Evolutionary conservation across 2,797 vertebrate genomes (phyloP).

Genomic region (Sebastolobus altivelis): DNA sequence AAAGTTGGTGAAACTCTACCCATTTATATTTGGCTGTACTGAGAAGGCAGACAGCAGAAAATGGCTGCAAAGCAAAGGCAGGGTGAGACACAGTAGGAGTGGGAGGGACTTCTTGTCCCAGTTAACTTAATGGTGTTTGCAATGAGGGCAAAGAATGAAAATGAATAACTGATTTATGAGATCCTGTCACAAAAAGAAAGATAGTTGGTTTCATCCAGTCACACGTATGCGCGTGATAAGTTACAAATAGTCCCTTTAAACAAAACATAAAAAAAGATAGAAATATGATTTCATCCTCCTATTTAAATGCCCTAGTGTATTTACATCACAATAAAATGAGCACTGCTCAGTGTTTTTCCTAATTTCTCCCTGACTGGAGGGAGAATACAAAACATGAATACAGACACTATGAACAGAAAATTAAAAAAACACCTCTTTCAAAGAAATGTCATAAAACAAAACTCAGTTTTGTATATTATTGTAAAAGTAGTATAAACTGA

Average conservation of each 20-base stretch:
- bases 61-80: not conserved
- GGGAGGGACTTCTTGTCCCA: constrained; percentile 45
- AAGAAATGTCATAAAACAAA: constrained; percentile 1
- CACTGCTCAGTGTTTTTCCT: not conserved
- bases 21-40: not conserved
- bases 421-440: not conserved
- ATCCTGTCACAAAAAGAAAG: no score
- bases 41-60: not conserved
- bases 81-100: fast-evolving
- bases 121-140: constrained; percentile 22
- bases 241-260: no score
- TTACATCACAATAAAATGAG: constrained; percentile 3
- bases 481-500: not conserved
- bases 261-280: not conserved
- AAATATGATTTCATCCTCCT: not conserved
- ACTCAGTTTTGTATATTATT: not conserved
- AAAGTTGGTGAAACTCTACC: not conserved
- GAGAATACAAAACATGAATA: not conserved
- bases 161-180: no score
- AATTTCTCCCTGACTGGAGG: not conserved
- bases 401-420: not conserved
- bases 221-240: no score
- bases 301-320: not conserved
- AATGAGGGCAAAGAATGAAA: not conserved
- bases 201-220: no score